Base-by-base conservation (phyloP, 2,113 vertebrate genomes). In the Peromyscus polionotus region DNA sequence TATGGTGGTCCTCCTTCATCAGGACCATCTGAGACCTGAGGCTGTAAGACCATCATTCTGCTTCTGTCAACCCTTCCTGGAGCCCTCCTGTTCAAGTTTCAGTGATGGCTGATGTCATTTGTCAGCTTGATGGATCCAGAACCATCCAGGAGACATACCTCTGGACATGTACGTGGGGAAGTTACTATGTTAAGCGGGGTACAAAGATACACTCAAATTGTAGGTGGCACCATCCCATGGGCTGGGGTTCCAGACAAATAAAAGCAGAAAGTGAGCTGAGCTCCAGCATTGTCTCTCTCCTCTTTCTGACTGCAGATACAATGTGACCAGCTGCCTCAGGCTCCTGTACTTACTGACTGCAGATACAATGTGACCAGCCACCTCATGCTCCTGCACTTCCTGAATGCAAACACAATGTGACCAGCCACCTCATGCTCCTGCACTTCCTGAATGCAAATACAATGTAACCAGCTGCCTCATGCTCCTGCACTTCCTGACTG, bases 1-100 rank as follows among this genome's bases (percentile, higher is more conserved):
- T 0, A 4, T 3, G 0, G 1, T 1, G 0, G 2, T 68, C 12
- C 54, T 24, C 0, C 33, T 54, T 45, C 33, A 81, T 81, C 54
- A 13, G 22, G 1, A 39, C 22, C 51, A 17, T 14, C 54, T 51
- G 65, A 73, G 67, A 4, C 5, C 20, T 0, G 8, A 5, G 65
- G 4, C 51, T 45, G 33, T 12, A 10, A 54, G 70, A 33, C 3
- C 26, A 57, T 90, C 59, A 16, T 70, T 31, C 61, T 7, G 16
- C 13, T 4, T 14, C 42, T 54, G 22, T 11, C 20, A 13, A 11
- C 48, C n/a, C 76, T 19, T 42, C 54, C 4, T 1, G 3, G 28
- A 0, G 0, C 4, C 28, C 75, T 26, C 90, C 42, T n/a, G 48
- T 80, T 22, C 0, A 61, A 13, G 5, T 1, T 0, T 1, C 10